These are phyloP conservation scores for Microctenopoma steveboyesi DNA, from an alignment of 2,797 vertebrate genomes.

Conservation along the genomic window DNA sequence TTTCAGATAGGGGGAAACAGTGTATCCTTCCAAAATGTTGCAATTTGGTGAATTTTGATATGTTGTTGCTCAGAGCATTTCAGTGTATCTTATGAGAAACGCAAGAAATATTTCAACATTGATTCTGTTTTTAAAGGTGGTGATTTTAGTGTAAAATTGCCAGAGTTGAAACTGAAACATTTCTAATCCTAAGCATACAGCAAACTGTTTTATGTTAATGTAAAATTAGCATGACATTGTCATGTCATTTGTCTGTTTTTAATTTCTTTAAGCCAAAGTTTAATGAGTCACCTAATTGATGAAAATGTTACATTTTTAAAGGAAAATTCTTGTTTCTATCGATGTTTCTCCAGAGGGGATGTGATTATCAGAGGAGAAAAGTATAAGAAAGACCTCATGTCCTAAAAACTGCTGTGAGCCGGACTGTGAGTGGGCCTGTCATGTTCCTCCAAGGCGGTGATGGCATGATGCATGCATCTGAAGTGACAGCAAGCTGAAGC, in stretches of 20 bases:
- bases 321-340: slow-evolving; percentile 23
- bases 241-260: not conserved
- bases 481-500: slow-evolving; percentile 70
- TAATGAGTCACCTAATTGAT: not conserved
- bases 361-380: slow-evolving; percentile 59
- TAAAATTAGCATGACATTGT: not conserved
- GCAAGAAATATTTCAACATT: too few relatives aligned
- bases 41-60: slow-evolving; percentile 31
- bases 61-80: slow-evolving; percentile 12
- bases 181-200: not conserved
- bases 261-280: not conserved
- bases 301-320: slow-evolving; percentile 1
- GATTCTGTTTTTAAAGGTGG: not conserved
- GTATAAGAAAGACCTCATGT: slow-evolving; percentile 66
- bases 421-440: slow-evolving; percentile 65
- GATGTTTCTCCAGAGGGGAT: slow-evolving; percentile 41
- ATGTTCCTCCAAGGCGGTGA: slow-evolving; percentile 58
- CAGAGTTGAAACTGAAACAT: not conserved
- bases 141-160: not conserved
- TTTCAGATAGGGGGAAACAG: slow-evolving; percentile 55
- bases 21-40: slow-evolving; percentile 9
- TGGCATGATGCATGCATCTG: slow-evolving; percentile 62
- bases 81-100: not conserved
- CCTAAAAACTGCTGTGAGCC: slow-evolving; percentile 50
- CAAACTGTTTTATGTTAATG: not conserved